phyloP scores from a whole-genome alignment of 2,888 invertebrate species.

The Coelogynopora nodosa region DNA sequence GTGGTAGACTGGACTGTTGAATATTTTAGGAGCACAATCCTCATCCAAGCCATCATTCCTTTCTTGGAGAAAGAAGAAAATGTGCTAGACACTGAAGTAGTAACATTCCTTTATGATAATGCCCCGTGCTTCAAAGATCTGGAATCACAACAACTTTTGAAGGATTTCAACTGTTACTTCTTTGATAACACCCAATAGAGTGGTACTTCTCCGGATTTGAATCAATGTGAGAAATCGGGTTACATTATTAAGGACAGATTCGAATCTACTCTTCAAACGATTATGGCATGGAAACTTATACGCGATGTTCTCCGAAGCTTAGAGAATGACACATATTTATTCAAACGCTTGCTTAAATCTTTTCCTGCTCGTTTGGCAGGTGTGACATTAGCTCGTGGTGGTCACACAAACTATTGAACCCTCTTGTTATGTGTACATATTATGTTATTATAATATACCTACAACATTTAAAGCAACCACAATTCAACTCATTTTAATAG shows the following conservation, averaged over 20 bases:
- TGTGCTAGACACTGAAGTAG: background rate
- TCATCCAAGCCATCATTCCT: background rate
- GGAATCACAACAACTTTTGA: background rate
- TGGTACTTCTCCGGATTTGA: background rate
- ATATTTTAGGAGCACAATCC: background rate
- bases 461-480: too few relatives aligned
- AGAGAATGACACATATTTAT: background rate
- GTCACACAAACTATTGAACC: background rate
- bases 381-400: background rate
- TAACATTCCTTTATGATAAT: background rate
- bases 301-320: background rate
- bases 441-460: background rate
- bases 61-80: conserved; percentile 8
- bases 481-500: too few relatives aligned
- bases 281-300: background rate
- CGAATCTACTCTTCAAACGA: background rate
- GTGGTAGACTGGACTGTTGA: background rate
- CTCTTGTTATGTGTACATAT: background rate
- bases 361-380: background rate
- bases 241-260: background rate
- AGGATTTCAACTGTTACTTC: background rate
- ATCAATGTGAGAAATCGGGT: background rate
- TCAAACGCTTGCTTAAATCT: background rate
- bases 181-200: background rate
- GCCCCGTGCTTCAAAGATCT: conserved; percentile 9